Conservation (phyloP, 2,797 vertebrate genomes). For the Zalophus californianus region DNA sequence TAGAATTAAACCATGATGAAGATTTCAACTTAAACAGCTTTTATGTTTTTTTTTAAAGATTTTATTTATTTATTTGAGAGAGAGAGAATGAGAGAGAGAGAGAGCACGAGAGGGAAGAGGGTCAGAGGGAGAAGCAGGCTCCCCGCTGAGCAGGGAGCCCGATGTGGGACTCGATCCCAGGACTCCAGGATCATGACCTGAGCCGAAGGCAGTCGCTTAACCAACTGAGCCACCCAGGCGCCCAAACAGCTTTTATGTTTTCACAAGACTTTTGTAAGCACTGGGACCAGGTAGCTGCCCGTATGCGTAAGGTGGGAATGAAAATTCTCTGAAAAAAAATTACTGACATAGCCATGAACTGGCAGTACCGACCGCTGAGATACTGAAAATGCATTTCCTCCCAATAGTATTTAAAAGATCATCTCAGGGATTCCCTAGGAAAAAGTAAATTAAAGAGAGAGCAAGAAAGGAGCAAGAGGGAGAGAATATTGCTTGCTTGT, state of each 20-base stretch:
- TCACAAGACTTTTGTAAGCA: conserved; percentile 2
- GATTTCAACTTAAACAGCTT: conserved; percentile 35
- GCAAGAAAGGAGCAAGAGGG: not conserved
- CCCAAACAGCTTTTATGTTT: not conserved
- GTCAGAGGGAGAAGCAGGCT: too few species aligned
- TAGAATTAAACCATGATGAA: not conserved
- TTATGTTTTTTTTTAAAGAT: not conserved
- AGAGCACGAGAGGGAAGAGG: too few species aligned
- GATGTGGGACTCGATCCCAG: too few species aligned
- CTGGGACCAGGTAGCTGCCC: not conserved
- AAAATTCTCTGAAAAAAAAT: conserved; percentile 56
- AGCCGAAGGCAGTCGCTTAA: too few species aligned
- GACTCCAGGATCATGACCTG: too few species aligned
- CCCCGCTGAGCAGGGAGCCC: too few species aligned
- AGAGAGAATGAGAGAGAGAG: too few species aligned
- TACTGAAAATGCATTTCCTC: not conserved
- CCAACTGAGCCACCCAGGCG: too few species aligned
- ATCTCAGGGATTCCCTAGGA: not conserved
- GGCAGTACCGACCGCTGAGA: not conserved
- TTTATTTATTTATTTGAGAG: too few species aligned
- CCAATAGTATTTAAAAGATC: not conserved
- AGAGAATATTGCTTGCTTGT: not conserved
- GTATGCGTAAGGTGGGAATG: not conserved
- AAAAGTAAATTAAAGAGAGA: not conserved
- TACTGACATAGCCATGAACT: not conserved